Conservation (phyloP, 2,888 invertebrate species). For the Meiosimyza platycephala region DNA sequence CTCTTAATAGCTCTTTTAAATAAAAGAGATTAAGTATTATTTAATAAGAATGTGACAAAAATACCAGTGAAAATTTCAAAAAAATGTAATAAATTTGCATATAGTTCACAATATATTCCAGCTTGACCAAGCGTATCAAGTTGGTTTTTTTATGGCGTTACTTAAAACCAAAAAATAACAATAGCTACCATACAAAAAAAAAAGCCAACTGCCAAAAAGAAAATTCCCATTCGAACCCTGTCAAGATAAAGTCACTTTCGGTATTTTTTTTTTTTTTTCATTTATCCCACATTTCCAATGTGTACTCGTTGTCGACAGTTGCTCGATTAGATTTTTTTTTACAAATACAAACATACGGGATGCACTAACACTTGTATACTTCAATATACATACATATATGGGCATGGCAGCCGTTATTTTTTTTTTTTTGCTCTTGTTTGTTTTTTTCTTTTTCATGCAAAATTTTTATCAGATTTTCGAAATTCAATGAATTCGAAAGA, state of each 20-base stretch:
- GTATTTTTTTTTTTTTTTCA: not conserved
- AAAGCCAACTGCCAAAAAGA: not conserved
- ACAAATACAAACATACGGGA: not conserved
- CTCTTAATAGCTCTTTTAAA: no score
- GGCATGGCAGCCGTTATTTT: no score
- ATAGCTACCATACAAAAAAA: not conserved
- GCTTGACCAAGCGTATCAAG: no score
- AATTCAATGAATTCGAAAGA: conserved; percentile 33
- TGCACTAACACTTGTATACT: not conserved
- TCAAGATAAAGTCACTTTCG: conserved; percentile 28
- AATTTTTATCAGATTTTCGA: conserved; percentile 23
- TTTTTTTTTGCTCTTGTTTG: no score
- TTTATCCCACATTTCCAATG: not conserved
- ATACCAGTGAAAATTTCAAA: no score
- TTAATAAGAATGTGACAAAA: no score
- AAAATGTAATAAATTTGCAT: no score
- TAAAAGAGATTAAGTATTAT: no score
- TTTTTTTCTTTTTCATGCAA: conserved; percentile 8
- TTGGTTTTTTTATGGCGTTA: no score
- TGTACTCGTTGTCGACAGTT: conserved; percentile 19
- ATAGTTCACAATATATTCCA: no score
- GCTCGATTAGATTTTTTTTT: conserved; percentile 21
- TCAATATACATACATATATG: no score
- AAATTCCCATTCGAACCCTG: conserved; percentile 21
- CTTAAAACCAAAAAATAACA: not conserved